Conservation (phyloP, 2,113 vertebrate genomes). For the Megalops atlanticus region DNA sequence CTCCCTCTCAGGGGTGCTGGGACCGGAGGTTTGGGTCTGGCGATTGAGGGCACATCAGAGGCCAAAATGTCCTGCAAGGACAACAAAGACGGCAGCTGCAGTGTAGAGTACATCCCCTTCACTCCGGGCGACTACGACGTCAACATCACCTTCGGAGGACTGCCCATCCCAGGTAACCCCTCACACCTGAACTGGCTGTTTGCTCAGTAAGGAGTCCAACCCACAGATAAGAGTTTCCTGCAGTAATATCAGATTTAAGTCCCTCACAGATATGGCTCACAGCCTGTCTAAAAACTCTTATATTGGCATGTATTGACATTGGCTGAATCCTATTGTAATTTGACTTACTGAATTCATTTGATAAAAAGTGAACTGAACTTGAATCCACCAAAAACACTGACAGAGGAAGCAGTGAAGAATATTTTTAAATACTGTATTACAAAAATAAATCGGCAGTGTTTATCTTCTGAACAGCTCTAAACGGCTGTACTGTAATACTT, state of each 20-base stretch:
- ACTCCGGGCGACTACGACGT: constrained; percentile 87
- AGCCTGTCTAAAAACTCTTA: neutral
- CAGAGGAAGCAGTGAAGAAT: neutral
- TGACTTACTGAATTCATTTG: no score
- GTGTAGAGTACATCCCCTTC: constrained; percentile 92
- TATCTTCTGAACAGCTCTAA: no score
- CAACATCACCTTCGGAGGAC: constrained; percentile 93
- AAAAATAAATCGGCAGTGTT: neutral
- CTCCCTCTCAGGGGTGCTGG: constrained; percentile 85
- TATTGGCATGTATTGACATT: no score
- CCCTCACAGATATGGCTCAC: neutral
- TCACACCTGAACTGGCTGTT: neutral
- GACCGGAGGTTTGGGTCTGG: constrained; percentile 87
- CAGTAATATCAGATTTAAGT: no score
- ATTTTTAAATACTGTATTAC: neutral
- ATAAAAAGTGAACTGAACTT: no score
- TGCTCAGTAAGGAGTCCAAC: no score
- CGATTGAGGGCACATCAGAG: constrained; percentile 91
- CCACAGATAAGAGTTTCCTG: no score
- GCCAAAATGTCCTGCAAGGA: constrained; percentile 98
- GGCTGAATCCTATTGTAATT: no score
- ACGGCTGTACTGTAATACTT: no score
- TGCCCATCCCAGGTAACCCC: constrained; percentile 79
- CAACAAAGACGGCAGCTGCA: constrained; percentile 95
- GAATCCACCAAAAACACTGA: neutral